Base-by-base conservation (phyloP, 2,888 invertebrate genomes). In the Polydrusus tereticollis region DNA sequence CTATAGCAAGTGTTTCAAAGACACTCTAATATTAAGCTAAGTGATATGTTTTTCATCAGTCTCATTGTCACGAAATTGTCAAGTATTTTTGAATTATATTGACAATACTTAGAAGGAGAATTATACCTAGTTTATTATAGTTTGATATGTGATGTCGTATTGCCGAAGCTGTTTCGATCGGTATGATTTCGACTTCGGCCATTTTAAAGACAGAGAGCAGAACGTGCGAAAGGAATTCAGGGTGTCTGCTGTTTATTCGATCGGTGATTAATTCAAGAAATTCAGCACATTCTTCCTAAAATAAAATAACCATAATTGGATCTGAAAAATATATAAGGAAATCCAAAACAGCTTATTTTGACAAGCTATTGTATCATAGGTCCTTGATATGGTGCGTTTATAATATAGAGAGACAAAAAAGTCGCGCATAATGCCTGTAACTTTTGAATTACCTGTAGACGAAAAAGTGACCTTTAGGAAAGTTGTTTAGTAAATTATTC, bases 191-290 rank as follows among this genome's bases (percentile, higher is more conserved):
- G 64, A 96, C 95, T 88, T 95, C 95, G 64, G 95, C 95, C 88
- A 96, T 94, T 88, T 96, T 96, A 88, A 96, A 94, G 85, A 96
- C 95, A 78, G 96, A 96, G 70, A 96, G 89, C 38, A 95, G 89
- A 73, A 94, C 91, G 85, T 96, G 95, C 59, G 95, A 94, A 82
- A 93, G 93, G 78, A 96, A 92, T 82, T 95, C 94, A 77, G 93
- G 92, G 84, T 94, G 92, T 81, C 93, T 92, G 57, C 92, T 90
- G 87, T 95, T 96, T 83, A 96, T 95, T 82, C 94, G 92, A 75
- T 93, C 91, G 83, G 94, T 94, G 74, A 96, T 90, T 76, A 92
- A 89, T 86, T 94, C 93, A 76, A 96, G 87, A 76, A 94, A 90
- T 78, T 92, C 91, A 68, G 92, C 93, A 86, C 96, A 96, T 84